A percentile compares a stretch with the other conserved stretches of the same genome.
These are phyloP conservation scores for Colius striatus DNA, from an alignment of 2,113 vertebrate species.

Conservation along the genomic window DNA sequence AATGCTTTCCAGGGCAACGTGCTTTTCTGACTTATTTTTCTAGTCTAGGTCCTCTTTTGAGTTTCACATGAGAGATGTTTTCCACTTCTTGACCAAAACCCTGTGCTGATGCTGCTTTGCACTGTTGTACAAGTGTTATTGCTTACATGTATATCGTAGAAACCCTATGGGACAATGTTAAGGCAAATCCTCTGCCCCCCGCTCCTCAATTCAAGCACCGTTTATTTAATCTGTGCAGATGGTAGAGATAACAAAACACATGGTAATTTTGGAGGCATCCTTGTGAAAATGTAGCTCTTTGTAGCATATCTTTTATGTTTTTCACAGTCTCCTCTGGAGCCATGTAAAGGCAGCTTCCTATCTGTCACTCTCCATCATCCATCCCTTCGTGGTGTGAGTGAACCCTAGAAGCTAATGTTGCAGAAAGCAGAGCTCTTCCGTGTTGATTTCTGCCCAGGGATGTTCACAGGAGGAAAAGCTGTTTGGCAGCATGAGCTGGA, in stretches of 20 bases:
- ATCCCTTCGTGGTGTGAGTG: neutral
- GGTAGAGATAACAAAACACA: neutral
- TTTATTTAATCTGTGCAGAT: neutral
- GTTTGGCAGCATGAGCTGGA: neutral
- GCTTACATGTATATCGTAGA: neutral
- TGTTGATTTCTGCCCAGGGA: neutral
- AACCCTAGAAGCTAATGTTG: neutral
- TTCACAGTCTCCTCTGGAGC: neutral
- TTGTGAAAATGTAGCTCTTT: neutral
- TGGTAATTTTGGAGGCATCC: neutral
- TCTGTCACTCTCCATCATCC: neutral
- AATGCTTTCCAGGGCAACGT: neutral
- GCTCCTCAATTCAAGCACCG: neutral
- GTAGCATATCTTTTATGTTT: neutral
- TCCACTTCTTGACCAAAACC: neutral
- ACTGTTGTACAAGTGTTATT: neutral
- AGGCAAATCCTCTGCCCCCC: neutral
- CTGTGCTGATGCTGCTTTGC: neutral
- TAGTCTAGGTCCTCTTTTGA: neutral
- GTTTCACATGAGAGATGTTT: neutral
- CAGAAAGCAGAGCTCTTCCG: neutral
- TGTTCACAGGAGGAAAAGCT: neutral
- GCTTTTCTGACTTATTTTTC: neutral
- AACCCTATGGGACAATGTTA: neutral
- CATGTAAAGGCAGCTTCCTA: neutral